Evolutionary conservation across 2,888 invertebrate genomes (phyloP).

Genomic region (Caenorhabditis drosophilae): DNA sequence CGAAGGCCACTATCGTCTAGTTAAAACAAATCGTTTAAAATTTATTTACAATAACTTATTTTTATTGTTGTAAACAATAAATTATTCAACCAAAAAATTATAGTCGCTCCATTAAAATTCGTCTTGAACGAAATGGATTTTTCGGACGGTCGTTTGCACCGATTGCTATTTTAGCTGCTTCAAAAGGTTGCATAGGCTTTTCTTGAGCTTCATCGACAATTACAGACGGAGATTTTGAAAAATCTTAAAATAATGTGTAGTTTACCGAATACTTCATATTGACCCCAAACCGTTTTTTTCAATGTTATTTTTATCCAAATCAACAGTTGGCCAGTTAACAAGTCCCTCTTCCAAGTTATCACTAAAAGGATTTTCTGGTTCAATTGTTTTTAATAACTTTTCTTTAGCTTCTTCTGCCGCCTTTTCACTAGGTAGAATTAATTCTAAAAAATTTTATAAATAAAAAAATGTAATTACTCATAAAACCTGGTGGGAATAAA

Average conservation of each 20-base stretch:
- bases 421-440: constrained; percentile 38
- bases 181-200: constrained; percentile 28
- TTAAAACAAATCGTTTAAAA: not conserved
- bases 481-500: constrained; percentile 55
- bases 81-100: constrained; percentile 12
- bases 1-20: constrained; percentile 36
- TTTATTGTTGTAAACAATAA: constrained; percentile 19
- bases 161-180: constrained; percentile 37
- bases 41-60: too few relatives aligned
- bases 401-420: constrained; percentile 26
- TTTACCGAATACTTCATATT: not conserved
- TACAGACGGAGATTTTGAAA: too few relatives aligned
- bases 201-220: constrained; percentile 32
- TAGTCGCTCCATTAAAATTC: constrained; percentile 34
- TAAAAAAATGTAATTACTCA: not conserved
- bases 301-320: constrained; percentile 13
- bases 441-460: constrained; percentile 21
- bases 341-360: constrained; percentile 16
- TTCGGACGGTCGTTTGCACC: constrained; percentile 42
- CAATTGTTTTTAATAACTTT: constrained; percentile 18
- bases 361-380: constrained; percentile 42
- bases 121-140: constrained; percentile 40
- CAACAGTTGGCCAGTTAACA: constrained; percentile 29
- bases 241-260: not conserved
- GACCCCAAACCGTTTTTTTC: constrained; percentile 1